These are phyloP conservation scores for Callionymus lyra DNA, from an alignment of 2,113 vertebrate species.

Conservation along the genomic window DNA sequence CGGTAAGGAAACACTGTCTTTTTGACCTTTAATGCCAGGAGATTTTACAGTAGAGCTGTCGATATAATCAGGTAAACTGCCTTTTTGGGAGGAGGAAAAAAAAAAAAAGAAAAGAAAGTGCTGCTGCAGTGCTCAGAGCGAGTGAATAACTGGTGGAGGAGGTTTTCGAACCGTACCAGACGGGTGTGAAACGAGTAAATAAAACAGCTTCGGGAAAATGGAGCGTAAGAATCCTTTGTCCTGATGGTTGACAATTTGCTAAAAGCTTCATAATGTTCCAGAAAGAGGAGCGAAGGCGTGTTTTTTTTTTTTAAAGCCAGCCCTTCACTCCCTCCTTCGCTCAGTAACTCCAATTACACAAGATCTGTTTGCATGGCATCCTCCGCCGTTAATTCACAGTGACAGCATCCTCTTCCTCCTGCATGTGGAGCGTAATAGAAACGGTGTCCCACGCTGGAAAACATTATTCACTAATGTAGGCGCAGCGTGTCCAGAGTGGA, in stretches of 20 bases:
- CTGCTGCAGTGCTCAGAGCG: conserved; percentile 64
- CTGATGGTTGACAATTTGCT: conserved; percentile 66
- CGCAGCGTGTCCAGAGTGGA: conserved; percentile 54
- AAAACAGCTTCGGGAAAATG: conserved; percentile 40
- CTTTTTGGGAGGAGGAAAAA: conserved; percentile 9
- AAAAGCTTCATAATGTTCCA: conserved; percentile 76
- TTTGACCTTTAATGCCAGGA: conserved; percentile 87
- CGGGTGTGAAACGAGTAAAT: conserved; percentile 50
- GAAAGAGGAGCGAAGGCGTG: conserved; percentile 58
- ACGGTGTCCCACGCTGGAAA: conserved; percentile 65
- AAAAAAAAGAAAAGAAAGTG: conserved; percentile 9
- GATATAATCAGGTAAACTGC: conserved; percentile 89
- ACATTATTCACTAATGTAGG: conserved; percentile 75
- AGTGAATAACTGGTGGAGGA: conserved; percentile 73
- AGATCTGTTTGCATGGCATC: conserved; percentile 60
- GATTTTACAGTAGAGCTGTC: conserved; percentile 94
- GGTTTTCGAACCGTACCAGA: conserved; percentile 62
- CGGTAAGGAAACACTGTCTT: conserved; percentile 72
- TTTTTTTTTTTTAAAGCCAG: conserved; percentile 60
- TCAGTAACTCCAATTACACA: conserved; percentile 73
- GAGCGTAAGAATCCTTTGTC: conserved; percentile 49
- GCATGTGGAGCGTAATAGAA: conserved; percentile 72
- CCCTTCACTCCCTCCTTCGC: conserved; percentile 38
- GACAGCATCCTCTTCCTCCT: conserved; percentile 75
- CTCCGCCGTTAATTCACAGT: conserved; percentile 68